Evolutionary conservation across 2,888 invertebrate species (phyloP).

Genomic region (Agrilus cyanescens): DNA sequence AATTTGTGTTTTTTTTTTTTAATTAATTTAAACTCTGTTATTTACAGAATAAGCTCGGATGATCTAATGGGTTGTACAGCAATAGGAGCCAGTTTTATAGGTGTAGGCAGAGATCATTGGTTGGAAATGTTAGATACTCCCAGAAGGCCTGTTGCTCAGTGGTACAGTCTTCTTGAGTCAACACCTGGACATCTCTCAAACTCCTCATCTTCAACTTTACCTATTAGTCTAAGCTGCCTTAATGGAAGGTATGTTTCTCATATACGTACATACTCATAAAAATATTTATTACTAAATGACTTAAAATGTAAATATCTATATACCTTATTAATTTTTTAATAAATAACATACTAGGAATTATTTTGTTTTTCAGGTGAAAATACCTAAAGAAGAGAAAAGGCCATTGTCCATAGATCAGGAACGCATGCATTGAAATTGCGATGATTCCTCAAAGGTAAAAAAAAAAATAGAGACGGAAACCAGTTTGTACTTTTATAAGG

Average conservation of each 20-base stretch:
- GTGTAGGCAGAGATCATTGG: conserved; percentile 74
- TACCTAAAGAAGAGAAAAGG: too few species aligned
- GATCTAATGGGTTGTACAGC: conserved; percentile 77
- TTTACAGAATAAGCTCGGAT: conserved; percentile 68
- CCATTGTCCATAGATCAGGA: background rate
- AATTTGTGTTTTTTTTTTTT: too few species aligned
- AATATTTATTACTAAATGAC: too few species aligned
- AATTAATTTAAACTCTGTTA: background rate
- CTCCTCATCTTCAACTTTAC: conserved; percentile 39
- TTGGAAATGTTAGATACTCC: conserved; percentile 74
- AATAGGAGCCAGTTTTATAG: conserved; percentile 65
- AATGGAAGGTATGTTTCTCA: conserved; percentile 47
- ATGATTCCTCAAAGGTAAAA: too few species aligned
- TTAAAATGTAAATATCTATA: too few species aligned
- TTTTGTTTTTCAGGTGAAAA: too few species aligned
- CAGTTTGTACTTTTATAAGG: too few species aligned
- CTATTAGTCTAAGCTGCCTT: conserved; percentile 53
- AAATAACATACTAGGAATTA: too few species aligned
- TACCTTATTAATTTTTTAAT: too few species aligned
- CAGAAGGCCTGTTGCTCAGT: conserved; percentile 71
- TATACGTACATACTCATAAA: background rate
- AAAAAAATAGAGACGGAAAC: too few species aligned
- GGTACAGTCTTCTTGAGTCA: conserved; percentile 68
- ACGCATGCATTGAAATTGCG: background rate
- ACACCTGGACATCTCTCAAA: conserved; percentile 49